phyloP scores from a whole-genome alignment of 1,140 invertebrate genomes.

The Drosophila virilis region DNA sequence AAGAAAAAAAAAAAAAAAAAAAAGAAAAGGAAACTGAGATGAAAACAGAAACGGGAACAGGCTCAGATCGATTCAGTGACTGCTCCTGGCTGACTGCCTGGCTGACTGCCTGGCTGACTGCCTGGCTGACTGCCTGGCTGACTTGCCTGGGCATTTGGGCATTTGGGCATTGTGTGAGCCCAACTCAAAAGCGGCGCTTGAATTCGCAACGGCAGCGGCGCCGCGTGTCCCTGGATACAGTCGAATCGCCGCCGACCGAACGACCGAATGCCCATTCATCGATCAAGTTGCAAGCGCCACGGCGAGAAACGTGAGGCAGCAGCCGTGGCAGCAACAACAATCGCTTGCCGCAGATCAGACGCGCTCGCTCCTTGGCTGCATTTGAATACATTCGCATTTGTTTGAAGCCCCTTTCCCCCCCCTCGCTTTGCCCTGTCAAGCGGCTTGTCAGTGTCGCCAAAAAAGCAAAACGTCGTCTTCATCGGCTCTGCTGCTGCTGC shows the following conservation, averaged over 20 bases:
- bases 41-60: constrained; percentile 26
- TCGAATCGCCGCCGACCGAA: background rate
- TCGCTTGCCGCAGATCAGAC: constrained; percentile 55
- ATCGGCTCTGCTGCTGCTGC: constrained; percentile 31
- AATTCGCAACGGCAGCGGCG: constrained; percentile 76
- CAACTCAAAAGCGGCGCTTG: constrained; percentile 79
- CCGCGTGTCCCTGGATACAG: constrained; percentile 48
- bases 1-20: background rate
- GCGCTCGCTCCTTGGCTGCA: constrained; percentile 39
- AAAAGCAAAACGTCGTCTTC: constrained; percentile 77
- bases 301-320: constrained; percentile 73
- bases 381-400: constrained; percentile 66
- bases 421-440: constrained; percentile 34
- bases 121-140: too few relatives aligned
- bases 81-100: constrained; percentile 5
- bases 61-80: constrained; percentile 35
- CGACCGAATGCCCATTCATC: constrained; percentile 72
- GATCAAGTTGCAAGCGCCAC: constrained; percentile 81
- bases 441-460: constrained; percentile 69
- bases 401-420: background rate
- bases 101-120: constrained; percentile 6
- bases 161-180: constrained; percentile 66
- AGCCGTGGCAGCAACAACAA: constrained; percentile 28
- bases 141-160: background rate
- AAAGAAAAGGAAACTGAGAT: constrained; percentile 13